phyloP scores from a whole-genome alignment of 2,888 invertebrate genomes.

The Acrobasis consociella region DNA sequence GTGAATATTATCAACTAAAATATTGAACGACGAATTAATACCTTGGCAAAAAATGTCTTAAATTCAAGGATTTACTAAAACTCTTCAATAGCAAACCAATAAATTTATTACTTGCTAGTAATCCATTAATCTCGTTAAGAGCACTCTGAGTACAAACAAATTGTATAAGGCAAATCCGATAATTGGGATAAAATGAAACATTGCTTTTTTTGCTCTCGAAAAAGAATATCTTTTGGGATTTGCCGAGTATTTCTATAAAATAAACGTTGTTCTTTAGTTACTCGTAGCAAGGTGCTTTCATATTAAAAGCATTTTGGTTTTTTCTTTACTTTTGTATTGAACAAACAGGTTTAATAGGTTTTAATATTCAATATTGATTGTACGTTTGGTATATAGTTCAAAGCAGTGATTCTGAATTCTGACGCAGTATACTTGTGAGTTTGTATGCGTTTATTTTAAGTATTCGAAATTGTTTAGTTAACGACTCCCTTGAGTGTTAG shows the following conservation, averaged over 20 bases:
- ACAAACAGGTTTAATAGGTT: no score
- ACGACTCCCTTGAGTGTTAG: no score
- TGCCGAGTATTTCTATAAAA: background rate
- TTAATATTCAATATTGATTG: no score
- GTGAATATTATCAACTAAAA: background rate
- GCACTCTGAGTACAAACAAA: background rate
- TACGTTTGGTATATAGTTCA: no score
- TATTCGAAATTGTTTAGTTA: no score
- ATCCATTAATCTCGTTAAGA: slow-evolving; percentile 12
- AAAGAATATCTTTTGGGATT: background rate
- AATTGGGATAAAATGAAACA: background rate
- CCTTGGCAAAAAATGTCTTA: background rate
- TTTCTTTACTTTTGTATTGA: no score
- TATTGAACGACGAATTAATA: background rate
- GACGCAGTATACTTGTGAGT: no score
- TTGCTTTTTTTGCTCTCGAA: background rate
- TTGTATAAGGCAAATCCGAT: slow-evolving; percentile 7
- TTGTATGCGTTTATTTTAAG: no score
- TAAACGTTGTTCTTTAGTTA: background rate
- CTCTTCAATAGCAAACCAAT: slow-evolving; percentile 6
- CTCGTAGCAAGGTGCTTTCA: background rate
- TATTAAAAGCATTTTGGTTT: background rate
- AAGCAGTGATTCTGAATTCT: no score
- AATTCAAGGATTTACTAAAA: background rate
- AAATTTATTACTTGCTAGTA: slow-evolving; percentile 4